These are phyloP conservation scores for Pyralis farinalis DNA, from an alignment of 2,888 invertebrate species.

Conservation along the genomic window DNA sequence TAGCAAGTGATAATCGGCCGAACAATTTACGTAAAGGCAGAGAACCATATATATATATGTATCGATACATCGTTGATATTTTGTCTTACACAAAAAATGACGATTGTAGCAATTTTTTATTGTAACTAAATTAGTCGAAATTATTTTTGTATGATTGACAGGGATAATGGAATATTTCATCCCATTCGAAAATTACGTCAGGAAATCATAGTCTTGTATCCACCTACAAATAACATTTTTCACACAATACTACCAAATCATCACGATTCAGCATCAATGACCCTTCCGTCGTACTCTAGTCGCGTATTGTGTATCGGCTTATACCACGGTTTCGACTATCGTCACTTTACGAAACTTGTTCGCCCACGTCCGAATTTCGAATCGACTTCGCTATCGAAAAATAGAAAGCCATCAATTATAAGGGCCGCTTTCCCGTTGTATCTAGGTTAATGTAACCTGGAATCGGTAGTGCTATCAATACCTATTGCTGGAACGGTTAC, in stretches of 20 bases:
- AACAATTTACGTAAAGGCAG: no score
- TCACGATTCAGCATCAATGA: slow-evolving; percentile 1
- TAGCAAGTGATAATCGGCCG: no score
- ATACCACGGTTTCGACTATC: slow-evolving; percentile 10
- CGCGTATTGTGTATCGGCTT: slow-evolving; percentile 2
- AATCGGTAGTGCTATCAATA: slow-evolving; percentile 17
- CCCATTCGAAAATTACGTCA: no score
- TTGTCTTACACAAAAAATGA: no score
- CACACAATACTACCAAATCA: slow-evolving; percentile 6
- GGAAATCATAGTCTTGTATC: neutral
- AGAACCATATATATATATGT: no score
- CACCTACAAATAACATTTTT: slow-evolving; percentile 9
- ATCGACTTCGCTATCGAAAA: slow-evolving; percentile 70
- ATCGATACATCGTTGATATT: no score
- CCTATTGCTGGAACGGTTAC: neutral
- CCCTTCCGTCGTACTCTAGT: slow-evolving; percentile 1
- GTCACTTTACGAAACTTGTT: slow-evolving; percentile 47
- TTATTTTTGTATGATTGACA: neutral
- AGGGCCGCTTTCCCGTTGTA: slow-evolving; percentile 69
- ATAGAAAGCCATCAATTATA: slow-evolving; percentile 76
- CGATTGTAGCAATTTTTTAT: no score
- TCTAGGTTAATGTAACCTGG: slow-evolving; percentile 55
- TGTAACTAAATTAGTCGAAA: no score
- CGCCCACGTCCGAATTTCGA: slow-evolving; percentile 69
- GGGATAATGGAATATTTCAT: neutral